phyloP scores from a whole-genome alignment of 2,888 invertebrate species.

The Caenorhabditis uteleia region DNA sequence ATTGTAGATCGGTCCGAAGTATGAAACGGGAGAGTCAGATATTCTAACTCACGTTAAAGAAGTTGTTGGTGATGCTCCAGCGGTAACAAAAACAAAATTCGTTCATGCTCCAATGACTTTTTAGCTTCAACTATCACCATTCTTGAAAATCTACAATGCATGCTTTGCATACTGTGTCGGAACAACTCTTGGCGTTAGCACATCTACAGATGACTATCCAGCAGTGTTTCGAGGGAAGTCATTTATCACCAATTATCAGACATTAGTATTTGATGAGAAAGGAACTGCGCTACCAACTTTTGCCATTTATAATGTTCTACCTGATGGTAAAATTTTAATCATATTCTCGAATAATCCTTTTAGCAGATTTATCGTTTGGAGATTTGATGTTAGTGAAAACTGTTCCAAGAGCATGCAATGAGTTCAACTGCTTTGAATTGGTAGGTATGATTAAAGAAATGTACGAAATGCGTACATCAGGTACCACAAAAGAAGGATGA shows the following conservation, averaged over 20 bases:
- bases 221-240: conserved; percentile 17
- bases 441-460: conserved; percentile 4
- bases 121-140: too few species aligned
- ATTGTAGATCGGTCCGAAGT: conserved; percentile 18
- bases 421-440: conserved; percentile 24
- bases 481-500: conserved; percentile 4
- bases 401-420: conserved; percentile 16
- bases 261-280: too few species aligned
- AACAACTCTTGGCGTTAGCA: conserved; percentile 16
- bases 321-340: too few species aligned
- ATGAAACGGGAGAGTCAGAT: conserved; percentile 7
- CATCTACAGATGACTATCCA: conserved; percentile 18
- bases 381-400: conserved; percentile 17
- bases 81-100: conserved; percentile 8
- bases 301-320: neutral
- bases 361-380: conserved; percentile 10
- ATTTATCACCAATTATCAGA: too few species aligned
- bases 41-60: too few species aligned
- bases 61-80: too few species aligned
- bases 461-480: neutral
- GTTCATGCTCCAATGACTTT: too few species aligned
- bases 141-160: conserved; percentile 27
- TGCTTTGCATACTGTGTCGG: conserved; percentile 38
- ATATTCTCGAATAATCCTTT: too few species aligned
- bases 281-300: neutral